Percentiles rank a stretch among this genome's conserved stretches.
Evolutionary conservation across 2,113 vertebrate species (phyloP).

Genomic region (Limanda limanda): DNA sequence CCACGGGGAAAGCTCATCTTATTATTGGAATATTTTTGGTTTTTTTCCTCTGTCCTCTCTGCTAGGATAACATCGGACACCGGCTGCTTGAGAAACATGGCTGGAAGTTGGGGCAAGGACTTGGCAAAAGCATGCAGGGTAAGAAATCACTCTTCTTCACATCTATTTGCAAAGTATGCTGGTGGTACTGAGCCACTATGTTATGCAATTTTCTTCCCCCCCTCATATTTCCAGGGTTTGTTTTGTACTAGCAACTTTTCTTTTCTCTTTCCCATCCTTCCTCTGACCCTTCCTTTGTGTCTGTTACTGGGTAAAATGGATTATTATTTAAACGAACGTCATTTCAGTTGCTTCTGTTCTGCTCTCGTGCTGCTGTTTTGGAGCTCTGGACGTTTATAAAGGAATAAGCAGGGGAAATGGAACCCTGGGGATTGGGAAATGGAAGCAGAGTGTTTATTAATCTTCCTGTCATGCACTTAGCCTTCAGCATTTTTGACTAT

Average conservation of each 20-base stretch:
- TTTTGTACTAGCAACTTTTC: constrained; percentile 36
- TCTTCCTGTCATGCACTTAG: constrained; percentile 29
- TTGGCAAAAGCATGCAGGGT: constrained; percentile 99
- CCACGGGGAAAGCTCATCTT: constrained; percentile 91
- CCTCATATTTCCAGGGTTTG: constrained; percentile 38
- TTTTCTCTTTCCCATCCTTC: constrained; percentile 44
- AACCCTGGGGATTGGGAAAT: constrained; percentile 2
- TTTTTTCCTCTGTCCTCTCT: constrained; percentile 98
- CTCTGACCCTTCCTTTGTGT: constrained; percentile 45
- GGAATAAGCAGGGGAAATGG: constrained; percentile 10
- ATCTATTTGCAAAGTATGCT: constrained; percentile 24
- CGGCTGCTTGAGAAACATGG: constrained; percentile 99
- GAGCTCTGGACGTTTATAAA: background rate
- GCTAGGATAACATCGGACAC: constrained; percentile 99
- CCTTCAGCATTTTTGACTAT: constrained; percentile 7
- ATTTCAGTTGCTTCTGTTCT: constrained; percentile 26
- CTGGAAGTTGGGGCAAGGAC: constrained; percentile 99
- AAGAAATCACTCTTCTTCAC: constrained; percentile 79
- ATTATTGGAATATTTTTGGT: constrained; percentile 99
- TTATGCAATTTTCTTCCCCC: constrained; percentile 21
- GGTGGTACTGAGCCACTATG: constrained; percentile 34
- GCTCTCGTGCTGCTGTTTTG: background rate
- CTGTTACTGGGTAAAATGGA: constrained; percentile 23
- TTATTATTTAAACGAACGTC: constrained; percentile 21
- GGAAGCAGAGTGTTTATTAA: constrained; percentile 5